phyloP scores from a whole-genome alignment of 2,797 vertebrate genomes.

The Glyptemys insculpta region DNA sequence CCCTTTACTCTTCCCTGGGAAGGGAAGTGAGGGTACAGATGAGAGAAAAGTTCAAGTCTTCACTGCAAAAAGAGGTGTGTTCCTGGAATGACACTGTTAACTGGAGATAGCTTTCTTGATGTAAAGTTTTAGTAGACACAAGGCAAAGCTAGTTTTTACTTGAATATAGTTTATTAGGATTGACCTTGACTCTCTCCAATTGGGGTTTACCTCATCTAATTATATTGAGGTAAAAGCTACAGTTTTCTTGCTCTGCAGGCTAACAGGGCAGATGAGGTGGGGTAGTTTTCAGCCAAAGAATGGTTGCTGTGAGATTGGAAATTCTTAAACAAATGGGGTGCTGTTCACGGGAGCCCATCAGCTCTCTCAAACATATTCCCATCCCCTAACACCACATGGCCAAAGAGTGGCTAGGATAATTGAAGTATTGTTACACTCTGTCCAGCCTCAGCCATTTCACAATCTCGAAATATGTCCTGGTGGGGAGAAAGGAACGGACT shows the following conservation, averaged over 20 bases:
- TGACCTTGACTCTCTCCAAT: background rate
- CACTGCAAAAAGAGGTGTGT: background rate
- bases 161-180: no score
- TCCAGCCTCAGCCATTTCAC: no score
- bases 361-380: background rate
- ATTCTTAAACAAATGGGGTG: background rate
- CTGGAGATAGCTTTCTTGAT: background rate
- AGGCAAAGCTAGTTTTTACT: background rate
- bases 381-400: no score
- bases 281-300: background rate
- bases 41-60: background rate
- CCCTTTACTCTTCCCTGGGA: background rate
- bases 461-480: no score
- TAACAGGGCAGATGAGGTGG: background rate
- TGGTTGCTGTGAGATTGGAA: background rate
- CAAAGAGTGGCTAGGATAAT: no score
- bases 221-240: background rate
- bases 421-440: no score
- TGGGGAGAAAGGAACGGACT: no score
- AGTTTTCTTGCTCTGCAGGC: background rate
- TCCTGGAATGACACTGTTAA: background rate
- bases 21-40: background rate
- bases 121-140: background rate
- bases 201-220: background rate
- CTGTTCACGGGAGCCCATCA: accelerated